These are phyloP conservation scores for Drosophila anceps DNA, from an alignment of 2,888 invertebrate species.

Conservation along the genomic window DNA sequence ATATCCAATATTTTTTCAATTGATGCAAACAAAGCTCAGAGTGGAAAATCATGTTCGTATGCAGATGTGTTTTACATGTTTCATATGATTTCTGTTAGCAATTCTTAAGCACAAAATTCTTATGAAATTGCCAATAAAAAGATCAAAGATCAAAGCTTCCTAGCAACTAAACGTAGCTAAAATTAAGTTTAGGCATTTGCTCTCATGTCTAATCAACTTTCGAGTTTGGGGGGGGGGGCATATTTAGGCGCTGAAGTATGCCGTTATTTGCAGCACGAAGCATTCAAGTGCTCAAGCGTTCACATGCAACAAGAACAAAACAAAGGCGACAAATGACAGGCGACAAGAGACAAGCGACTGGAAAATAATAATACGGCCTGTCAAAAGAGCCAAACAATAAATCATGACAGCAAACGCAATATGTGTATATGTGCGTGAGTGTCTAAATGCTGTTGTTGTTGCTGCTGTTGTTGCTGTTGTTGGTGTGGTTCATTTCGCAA, in stretches of 20 bases:
- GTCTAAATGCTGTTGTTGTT: constrained; percentile 2
- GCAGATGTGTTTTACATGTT: neutral
- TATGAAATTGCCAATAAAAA: neutral
- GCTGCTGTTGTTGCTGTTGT: constrained; percentile 14
- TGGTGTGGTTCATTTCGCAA: constrained; percentile 56
- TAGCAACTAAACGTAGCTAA: neutral
- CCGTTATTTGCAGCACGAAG: constrained; percentile 38
- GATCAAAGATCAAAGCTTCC: neutral
- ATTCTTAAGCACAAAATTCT: neutral
- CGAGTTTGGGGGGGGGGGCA: constrained; percentile 13
- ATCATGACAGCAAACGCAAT: constrained; percentile 64
- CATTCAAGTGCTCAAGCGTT: constrained; percentile 40
- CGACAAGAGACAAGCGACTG: constrained; percentile 41
- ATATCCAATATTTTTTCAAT: neutral
- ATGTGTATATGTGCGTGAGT: constrained; percentile 4
- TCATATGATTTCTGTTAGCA: neutral
- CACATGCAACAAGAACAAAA: constrained; percentile 40
- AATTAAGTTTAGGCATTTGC: constrained; percentile 21
- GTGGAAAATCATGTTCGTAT: constrained; percentile 8
- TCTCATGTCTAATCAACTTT: constrained; percentile 41
- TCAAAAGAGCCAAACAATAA: constrained; percentile 71
- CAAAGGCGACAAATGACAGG: constrained; percentile 28
- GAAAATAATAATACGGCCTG: constrained; percentile 69
- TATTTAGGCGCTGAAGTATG: constrained; percentile 38
- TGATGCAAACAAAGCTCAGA: neutral